These are phyloP conservation scores for Epinephelus coioides DNA, from an alignment of 2,797 vertebrate genomes.

Conservation along the genomic window DNA sequence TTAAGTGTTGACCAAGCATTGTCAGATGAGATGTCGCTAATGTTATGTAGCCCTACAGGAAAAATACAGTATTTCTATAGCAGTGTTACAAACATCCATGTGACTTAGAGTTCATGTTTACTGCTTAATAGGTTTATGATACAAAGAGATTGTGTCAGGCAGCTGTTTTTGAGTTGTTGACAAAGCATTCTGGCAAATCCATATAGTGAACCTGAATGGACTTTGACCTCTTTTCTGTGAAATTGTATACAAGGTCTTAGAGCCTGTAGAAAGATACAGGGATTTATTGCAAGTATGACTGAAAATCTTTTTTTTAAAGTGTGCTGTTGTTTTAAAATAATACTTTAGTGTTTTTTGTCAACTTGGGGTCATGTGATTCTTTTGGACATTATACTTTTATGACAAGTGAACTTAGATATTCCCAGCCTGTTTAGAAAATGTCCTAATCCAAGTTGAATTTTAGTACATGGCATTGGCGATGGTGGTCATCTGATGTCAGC, in stretches of 20 bases:
- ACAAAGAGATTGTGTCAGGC: background rate
- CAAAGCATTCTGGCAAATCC: conserved; percentile 3
- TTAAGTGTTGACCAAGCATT: background rate
- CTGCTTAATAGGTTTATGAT: conserved; percentile 10
- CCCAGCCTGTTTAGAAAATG: background rate
- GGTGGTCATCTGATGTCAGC: background rate
- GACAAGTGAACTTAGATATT: background rate
- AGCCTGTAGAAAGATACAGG: background rate
- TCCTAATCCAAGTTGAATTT: background rate
- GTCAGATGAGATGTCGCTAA: background rate
- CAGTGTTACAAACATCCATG: background rate
- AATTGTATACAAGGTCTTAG: background rate
- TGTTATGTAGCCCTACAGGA: background rate
- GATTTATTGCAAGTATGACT: background rate
- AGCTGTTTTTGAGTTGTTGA: conserved; percentile 19
- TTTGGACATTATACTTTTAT: background rate
- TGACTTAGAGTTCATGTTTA: background rate
- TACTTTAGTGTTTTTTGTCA: background rate
- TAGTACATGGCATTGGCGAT: background rate
- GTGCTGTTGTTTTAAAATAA: background rate
- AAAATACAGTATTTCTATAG: background rate
- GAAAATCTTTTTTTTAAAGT: background rate
- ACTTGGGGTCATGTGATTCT: background rate
- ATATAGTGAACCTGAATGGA: conserved; percentile 24
- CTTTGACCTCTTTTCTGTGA: conserved; percentile 24